phyloP scores from a whole-genome alignment of 2,113 vertebrate genomes.

The Zosterops lateralis region DNA sequence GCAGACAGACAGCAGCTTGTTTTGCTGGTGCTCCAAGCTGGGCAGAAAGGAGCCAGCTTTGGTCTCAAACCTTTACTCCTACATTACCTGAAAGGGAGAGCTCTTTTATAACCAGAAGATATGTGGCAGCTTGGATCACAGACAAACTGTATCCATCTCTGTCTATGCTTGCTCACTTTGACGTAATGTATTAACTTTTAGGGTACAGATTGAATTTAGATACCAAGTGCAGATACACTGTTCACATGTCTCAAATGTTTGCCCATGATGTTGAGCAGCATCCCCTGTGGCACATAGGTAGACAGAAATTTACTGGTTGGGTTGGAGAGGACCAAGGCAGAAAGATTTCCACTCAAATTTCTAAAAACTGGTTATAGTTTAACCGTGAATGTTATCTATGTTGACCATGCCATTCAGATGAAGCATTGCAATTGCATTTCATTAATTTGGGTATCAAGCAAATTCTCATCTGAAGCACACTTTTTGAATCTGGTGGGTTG shows the following conservation, averaged over 20 bases:
- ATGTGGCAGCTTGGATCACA: not conserved
- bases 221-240: not conserved
- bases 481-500: not conserved
- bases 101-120: not conserved
- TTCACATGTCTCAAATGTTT: not conserved
- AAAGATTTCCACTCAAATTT: not conserved
- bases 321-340: not conserved
- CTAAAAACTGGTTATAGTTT: not conserved
- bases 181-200: not conserved
- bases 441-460: not conserved
- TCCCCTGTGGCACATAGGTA: not conserved
- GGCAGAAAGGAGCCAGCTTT: not conserved
- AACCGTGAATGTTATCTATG: not conserved
- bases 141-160: not conserved
- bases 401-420: not conserved
- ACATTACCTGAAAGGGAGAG: not conserved
- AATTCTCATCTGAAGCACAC: not conserved
- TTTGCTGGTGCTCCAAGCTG: not conserved
- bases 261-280: not conserved
- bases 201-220: not conserved
- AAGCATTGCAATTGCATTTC: not conserved
- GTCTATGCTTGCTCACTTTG: not conserved
- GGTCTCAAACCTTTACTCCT: not conserved
- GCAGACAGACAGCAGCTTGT: constrained; percentile 21
- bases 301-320: not conserved